Evolutionary conservation across 2,797 vertebrate genomes (phyloP).

Genomic region (Peromyscus nudipes): DNA sequence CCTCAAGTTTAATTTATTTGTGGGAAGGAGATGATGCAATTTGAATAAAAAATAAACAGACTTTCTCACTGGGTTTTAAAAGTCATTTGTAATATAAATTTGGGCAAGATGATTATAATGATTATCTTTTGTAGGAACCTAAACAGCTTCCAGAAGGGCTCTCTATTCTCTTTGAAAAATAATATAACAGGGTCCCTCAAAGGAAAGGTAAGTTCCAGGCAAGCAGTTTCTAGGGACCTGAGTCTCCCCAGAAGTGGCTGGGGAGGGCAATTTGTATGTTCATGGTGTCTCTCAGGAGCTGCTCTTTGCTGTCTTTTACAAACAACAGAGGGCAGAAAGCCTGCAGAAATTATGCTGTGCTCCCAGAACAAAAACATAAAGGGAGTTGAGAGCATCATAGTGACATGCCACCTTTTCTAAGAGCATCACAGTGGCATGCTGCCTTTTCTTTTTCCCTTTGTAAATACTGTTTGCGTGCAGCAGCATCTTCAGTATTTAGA

Average conservation of each 20-base stretch:
- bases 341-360: background rate
- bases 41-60: conserved; percentile 68
- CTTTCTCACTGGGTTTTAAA: conserved; percentile 23
- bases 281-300: too few species aligned
- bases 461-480: background rate
- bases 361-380: background rate
- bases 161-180: conserved; percentile 42
- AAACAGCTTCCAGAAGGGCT: background rate
- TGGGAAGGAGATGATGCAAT: conserved; percentile 60
- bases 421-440: background rate
- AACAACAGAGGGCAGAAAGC: background rate
- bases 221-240: background rate
- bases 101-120: background rate
- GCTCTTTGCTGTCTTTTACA: background rate
- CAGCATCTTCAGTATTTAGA: background rate
- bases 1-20: conserved; percentile 60
- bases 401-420: background rate
- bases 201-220: background rate
- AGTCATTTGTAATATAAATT: conserved; percentile 64
- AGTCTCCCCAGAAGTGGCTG: background rate
- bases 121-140: conserved; percentile 66
- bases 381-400: background rate
- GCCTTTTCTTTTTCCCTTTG: background rate
- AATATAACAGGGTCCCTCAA: background rate
- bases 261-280: background rate